Evolutionary conservation across 2,797 vertebrate species (phyloP), one percentile per base, ranked within the genome.

Genomic region (Sparidentex hasta): DNA sequence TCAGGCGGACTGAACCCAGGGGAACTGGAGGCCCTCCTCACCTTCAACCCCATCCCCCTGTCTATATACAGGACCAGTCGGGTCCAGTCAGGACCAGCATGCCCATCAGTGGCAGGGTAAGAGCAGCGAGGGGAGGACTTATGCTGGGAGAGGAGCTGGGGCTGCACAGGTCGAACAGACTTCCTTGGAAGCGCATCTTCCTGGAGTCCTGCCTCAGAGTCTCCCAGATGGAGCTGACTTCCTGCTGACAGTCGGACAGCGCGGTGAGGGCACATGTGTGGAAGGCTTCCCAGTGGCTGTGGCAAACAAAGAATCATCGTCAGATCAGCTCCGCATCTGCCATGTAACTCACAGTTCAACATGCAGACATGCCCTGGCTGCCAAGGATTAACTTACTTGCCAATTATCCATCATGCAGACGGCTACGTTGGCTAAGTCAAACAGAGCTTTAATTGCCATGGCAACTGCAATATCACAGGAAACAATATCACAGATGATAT

Each of bases 231-330:
- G 93, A 92, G 20, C 89, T 93, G 67, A 95, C 95, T 87, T 96
- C 95, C 76, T 94, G 87, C 85, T 94, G 92, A 89, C 95, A 96
- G 80, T 95, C 90, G 74, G 94, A 93, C 84, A 96, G 90, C 0
- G 71, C 94, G 0, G 84, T 84, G 83, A 94, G 93, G 72, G 93
- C 93, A 76, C 95, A 97, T 0, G 83, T 85, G 62, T 96, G 96
- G 86, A 96, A 95, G 16, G 94, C 93, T 83, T 96, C 95, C 96
- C 95, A 95, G 76, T 96, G 95, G 91, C 94, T 96, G 88, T 61
- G 85, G 81, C 59, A 77, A 88, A 90, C 77, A 92, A 72, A 90
- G 63, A 38, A 87, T 76, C 54, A 76, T 75, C 54, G 74, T 80
- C 61, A 70, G 64, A 84, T 86, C 70, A 84, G 59, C 20, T 18